A percentile compares a stretch with the other conserved stretches of the same genome.
These are phyloP conservation scores for Actenoides lindsayi DNA, from an alignment of 2,113 vertebrate genomes.

Conservation along the genomic window DNA sequence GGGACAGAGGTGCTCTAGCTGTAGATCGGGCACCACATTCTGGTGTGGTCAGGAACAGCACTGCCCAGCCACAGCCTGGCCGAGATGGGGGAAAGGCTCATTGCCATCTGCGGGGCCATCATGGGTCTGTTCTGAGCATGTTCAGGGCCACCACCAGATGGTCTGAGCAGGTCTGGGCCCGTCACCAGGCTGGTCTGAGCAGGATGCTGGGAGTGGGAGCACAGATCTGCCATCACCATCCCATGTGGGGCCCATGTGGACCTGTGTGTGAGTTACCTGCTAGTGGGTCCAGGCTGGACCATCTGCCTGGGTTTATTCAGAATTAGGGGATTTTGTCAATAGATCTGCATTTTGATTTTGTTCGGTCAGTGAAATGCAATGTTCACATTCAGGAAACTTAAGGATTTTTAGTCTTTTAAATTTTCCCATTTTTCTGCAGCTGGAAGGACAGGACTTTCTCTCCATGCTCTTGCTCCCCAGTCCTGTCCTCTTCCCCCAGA, in stretches of 20 bases:
- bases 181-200: neutral
- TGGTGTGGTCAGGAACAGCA: neutral
- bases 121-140: neutral
- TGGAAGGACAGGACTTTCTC: neutral
- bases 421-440: neutral
- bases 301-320: neutral
- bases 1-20: neutral
- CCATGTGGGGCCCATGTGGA: neutral
- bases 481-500: neutral
- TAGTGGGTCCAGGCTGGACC: neutral
- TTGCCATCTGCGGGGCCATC: neutral
- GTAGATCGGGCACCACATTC: too few species aligned
- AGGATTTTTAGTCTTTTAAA: neutral
- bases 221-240: neutral
- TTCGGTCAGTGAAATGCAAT: neutral
- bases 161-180: neutral
- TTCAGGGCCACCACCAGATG: accelerated
- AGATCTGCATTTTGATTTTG: neutral
- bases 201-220: too few species aligned
- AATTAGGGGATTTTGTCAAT: neutral
- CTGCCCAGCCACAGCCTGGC: neutral
- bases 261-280: neutral
- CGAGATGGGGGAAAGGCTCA: accelerated
- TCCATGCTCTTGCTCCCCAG: neutral
- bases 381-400: neutral